Conservation (phyloP, 2,888 invertebrate species). For the Meiosimyza platycephala region DNA sequence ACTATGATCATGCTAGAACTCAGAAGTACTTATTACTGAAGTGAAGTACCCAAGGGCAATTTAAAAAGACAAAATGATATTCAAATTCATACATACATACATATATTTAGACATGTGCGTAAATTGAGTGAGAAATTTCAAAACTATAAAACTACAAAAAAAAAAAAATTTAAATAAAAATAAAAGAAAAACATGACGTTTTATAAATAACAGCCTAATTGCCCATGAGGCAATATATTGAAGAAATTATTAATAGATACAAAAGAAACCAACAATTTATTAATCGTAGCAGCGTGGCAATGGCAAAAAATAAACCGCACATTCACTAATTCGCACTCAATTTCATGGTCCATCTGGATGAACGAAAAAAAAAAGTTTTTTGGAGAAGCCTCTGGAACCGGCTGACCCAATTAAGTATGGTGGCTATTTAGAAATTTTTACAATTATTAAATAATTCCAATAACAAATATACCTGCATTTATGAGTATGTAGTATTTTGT, state of each 20-base stretch:
- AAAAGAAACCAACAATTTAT: not conserved
- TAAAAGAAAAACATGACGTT: conserved; percentile 1
- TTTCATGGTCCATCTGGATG: conserved; percentile 23
- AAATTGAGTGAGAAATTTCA: conserved; percentile 23
- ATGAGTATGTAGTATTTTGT: too few relatives aligned
- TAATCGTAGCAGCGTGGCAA: not conserved
- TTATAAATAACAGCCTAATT: conserved; percentile 14
- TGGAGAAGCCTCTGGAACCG: conserved; percentile 2
- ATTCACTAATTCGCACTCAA: conserved; percentile 26
- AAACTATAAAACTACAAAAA: conserved; percentile 8
- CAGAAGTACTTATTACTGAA: too few relatives aligned
- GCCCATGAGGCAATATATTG: conserved; percentile 12
- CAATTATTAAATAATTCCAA: not conserved
- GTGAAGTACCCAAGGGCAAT: too few relatives aligned
- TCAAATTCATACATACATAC: not conserved
- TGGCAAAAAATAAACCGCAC: conserved; percentile 12
- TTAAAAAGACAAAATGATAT: too few relatives aligned
- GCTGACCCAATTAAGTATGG: conserved; percentile 29
- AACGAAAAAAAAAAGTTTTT: not conserved
- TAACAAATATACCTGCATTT: too few relatives aligned
- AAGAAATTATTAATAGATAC: conserved; percentile 12
- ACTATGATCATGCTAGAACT: too few relatives aligned
- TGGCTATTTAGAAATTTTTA: not conserved
- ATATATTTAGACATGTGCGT: conserved; percentile 12
- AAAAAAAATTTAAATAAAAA: not conserved